Base-by-base conservation (phyloP, 2,797 vertebrate species). In the Steatocranus sp. region DNA sequence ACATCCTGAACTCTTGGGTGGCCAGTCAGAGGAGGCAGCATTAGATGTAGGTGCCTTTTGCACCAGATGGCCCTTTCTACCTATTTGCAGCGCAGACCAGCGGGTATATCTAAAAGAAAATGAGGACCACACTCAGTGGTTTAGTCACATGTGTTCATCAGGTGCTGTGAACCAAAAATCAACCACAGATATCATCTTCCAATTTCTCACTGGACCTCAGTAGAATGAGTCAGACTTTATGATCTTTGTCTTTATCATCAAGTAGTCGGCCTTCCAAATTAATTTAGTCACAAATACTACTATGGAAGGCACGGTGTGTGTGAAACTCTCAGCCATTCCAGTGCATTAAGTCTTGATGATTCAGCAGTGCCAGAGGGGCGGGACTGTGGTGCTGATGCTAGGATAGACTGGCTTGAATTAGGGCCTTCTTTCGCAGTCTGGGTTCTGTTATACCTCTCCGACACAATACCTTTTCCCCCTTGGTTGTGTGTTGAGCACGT, bases 1-100 rank as follows among this genome's bases (percentile, higher is more conserved):
- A 95, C 88, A 94, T 95, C 94, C 94, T 95, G 91, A 88, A 41
- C 83, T 83, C 92, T 86, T 94, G 94, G 94, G 95, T 96, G 95
- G 94, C 80, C 93, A 17, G 79, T 43, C 85, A 54, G 78, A 32
- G 79, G 81, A 86, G 82, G 80, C 41, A 73, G 76, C 17, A 3
- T 88, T 58, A 81, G 38, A 79, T 80, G 48, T 27, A 79, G 86
- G 81, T 76, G 4, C 30, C 82, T 54, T 87, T 49, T 46, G 20
- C 41, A 76, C 76, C 82, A 82, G 54, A 83, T 66, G 51, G 66
- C 18, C 36, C 36, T 82, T 74, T 76, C 41, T 61, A 82, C 86
- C 76, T 81, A 46, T 83, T 81, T 77, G 53, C 30, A 56, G 30
- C 18, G 49, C 51, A 30, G 76, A 78, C 18, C 83, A 48, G 86